phyloP scores from a whole-genome alignment of 2,888 invertebrate genomes.

The Aphidoletes aphidimyza region DNA sequence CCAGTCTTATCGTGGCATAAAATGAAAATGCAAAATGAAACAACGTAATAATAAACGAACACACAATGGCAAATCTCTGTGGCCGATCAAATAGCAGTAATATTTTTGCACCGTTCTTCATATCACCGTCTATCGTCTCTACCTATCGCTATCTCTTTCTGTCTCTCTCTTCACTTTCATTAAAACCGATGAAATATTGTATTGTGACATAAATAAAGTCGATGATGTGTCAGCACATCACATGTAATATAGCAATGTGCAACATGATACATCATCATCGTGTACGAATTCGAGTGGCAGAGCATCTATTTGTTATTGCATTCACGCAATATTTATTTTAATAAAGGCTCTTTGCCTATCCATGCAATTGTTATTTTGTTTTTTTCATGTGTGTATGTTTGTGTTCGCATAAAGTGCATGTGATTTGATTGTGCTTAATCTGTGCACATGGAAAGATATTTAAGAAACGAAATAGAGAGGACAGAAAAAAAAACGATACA shows the following conservation, averaged over 20 bases:
- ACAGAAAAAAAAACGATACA: neutral
- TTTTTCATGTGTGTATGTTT: too few species aligned
- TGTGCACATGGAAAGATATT: neutral
- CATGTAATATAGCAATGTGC: too few species aligned
- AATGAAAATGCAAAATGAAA: neutral
- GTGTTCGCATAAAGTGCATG: neutral
- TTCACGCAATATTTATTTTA: neutral
- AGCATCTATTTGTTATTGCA: neutral
- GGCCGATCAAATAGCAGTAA: too few species aligned
- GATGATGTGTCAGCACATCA: slow-evolving; percentile 16
- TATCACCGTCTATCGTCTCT: neutral
- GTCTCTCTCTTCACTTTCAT: slow-evolving; percentile 43
- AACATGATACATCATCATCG: too few species aligned
- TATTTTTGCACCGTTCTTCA: neutral
- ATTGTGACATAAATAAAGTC: slow-evolving; percentile 32
- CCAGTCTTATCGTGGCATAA: neutral
- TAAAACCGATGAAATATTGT: slow-evolving; percentile 19
- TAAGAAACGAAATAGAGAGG: too few species aligned
- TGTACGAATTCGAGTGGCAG: neutral
- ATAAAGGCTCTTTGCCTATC: neutral
- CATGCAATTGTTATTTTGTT: too few species aligned
- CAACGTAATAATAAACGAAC: too few species aligned
- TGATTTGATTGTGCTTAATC: neutral
- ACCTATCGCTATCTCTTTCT: neutral
- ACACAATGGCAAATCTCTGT: too few species aligned